Evolutionary conservation across 1,140 invertebrate genomes (phyloP).

Genomic region (Drosophila sp.): DNA sequence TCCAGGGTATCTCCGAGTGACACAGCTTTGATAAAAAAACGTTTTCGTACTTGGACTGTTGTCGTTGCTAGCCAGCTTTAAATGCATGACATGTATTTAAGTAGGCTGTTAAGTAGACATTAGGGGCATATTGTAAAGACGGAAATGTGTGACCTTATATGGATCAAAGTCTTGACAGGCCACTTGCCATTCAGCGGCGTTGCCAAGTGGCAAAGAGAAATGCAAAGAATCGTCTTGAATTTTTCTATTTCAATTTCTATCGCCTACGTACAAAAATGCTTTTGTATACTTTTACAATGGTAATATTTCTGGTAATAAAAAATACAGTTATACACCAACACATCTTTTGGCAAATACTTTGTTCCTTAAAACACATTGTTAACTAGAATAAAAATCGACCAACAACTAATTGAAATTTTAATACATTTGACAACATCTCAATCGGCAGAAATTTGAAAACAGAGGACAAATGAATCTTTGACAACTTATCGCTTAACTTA

Average conservation of each 20-base stretch:
- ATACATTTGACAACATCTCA: no score
- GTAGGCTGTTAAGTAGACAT: slow-evolving; percentile 78
- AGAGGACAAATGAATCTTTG: no score
- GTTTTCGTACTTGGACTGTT: slow-evolving; percentile 6
- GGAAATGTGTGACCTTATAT: slow-evolving; percentile 78
- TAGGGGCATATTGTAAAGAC: slow-evolving; percentile 71
- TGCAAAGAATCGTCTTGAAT: slow-evolving; percentile 55
- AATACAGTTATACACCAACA: no score
- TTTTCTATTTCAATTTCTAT: slow-evolving; percentile 24
- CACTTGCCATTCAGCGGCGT: slow-evolving; percentile 40
- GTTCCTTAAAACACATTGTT: no score
- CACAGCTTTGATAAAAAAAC: background rate
- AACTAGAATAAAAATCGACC: no score
- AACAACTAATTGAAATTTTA: no score
- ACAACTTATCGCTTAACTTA: no score
- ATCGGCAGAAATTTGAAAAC: no score
- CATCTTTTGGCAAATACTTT: no score
- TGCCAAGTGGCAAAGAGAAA: slow-evolving; percentile 55
- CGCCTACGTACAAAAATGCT: slow-evolving; percentile 1
- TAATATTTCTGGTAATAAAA: no score
- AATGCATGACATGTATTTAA: slow-evolving; percentile 78
- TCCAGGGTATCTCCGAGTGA: background rate
- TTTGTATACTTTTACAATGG: background rate
- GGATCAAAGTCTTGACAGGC: slow-evolving; percentile 60
- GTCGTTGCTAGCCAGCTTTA: slow-evolving; percentile 51